Conservation (phyloP, 2,113 vertebrate genomes). For the Carollia perspicillata region DNA sequence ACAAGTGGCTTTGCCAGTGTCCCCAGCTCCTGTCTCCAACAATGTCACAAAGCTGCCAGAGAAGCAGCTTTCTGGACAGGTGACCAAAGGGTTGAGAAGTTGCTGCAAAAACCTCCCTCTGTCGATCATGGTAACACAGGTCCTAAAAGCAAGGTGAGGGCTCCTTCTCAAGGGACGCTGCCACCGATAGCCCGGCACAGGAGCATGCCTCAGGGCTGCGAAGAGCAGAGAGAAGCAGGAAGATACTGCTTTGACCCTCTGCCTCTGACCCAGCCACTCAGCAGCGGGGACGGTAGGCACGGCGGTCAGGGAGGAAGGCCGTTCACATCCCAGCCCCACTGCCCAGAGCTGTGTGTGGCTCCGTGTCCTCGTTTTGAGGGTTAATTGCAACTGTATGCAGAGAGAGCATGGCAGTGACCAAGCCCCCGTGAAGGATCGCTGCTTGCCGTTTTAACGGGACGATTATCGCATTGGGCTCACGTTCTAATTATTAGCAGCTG, state of each 20-base stretch:
- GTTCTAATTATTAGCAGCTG: no score
- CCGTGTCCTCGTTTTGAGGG: neutral
- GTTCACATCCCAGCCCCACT: no score
- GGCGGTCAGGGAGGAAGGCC: rapidly evolving
- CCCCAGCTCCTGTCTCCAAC: neutral
- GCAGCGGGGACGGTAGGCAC: neutral
- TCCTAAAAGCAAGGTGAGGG: neutral
- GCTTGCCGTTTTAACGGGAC: no score
- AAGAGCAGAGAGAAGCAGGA: neutral
- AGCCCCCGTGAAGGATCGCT: neutral
- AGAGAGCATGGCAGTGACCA: neutral
- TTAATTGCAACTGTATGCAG: neutral
- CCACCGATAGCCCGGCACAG: rapidly evolving
- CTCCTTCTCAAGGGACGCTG: neutral
- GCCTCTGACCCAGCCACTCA: neutral
- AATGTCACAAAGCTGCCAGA: neutral
- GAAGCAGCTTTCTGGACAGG: neutral
- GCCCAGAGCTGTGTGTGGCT: rapidly evolving
- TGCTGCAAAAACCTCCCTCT: neutral
- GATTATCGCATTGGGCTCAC: neutral
- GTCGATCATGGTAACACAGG: neutral
- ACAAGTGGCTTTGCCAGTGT: neutral
- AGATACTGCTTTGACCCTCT: neutral
- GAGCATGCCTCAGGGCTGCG: no score
- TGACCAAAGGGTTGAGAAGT: neutral